Conservation (phyloP, 2,113 vertebrate species). For the Cyanoliseus patagonus region DNA sequence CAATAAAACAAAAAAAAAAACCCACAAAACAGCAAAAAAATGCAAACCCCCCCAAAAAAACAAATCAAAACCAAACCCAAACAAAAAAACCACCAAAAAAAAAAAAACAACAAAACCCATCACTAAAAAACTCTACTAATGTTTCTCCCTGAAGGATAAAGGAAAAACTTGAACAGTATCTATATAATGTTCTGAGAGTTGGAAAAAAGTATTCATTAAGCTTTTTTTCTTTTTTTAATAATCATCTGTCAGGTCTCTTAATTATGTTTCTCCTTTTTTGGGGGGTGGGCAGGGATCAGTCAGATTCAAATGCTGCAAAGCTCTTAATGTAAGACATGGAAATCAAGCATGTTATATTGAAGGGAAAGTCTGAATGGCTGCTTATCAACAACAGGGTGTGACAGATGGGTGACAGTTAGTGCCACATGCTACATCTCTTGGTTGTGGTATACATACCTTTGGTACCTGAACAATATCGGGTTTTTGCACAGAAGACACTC, state of each 20-base stretch:
- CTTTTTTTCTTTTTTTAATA: neutral
- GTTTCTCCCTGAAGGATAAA: neutral
- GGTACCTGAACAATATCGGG: slow-evolving; percentile 78
- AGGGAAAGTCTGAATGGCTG: neutral
- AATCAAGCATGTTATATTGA: neutral
- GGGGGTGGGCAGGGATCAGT: neutral
- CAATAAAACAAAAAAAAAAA: too few relatives aligned
- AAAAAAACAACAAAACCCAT: accelerated
- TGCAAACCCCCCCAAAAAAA: neutral
- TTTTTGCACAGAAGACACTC: slow-evolving; percentile 79
- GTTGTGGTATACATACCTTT: slow-evolving; percentile 79
- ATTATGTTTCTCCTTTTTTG: neutral
- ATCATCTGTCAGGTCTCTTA: neutral
- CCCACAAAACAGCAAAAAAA: neutral
- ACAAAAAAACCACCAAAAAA: neutral
- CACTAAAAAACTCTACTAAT: neutral
- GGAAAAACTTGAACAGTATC: neutral
- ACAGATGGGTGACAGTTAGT: neutral
- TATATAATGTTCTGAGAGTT: accelerated
- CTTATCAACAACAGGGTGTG: slow-evolving; percentile 2
- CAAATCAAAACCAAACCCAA: too few relatives aligned
- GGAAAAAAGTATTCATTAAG: neutral
- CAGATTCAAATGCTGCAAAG: neutral
- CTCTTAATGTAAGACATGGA: neutral
- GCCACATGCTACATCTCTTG: neutral